Base-by-base conservation (phyloP, 92 coral and sea anemone species). In the Epizoanthus ramosus region DNA sequence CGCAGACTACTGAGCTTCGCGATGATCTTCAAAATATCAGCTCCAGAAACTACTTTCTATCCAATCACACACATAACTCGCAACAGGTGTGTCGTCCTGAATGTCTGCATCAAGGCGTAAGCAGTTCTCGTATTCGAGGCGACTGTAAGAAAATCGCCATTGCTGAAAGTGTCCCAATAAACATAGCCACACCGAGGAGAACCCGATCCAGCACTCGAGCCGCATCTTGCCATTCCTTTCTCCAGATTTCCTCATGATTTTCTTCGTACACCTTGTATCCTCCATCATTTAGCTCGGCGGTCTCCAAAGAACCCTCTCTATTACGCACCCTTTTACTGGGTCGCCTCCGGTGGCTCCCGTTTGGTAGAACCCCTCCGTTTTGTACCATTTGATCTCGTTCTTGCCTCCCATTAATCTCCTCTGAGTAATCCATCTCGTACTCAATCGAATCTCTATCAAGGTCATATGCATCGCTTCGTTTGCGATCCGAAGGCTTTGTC, bases 151-250 rank as follows among this genome's bases (percentile, higher is more conserved):
- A 93, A 8, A 93, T 93, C 31, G 91, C 90, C 94, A 90, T 88
- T 8, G 98, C 98, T 19, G 98, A 93, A 41, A 90, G 66, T 3
- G 98, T 91, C 2, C 95, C 98, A 35, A 93, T 87, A 3, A 93
- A 92, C 31, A 93, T 60, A 0, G 98, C 91, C 31, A 88, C 98
- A 53, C 88, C 91, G n/a, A 93, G 87, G 57, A 93, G 79, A 75
- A 93, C 90, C 12, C 98, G 88, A 84, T 93, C 98, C 31, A 93
- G 86, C 23, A 93, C 93, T 21, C 91, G 87, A 6, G 98, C 98
- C 19, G 98, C 94, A 53, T 93, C 98, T 63, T 93, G 94, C 98
- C 98, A 93, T 37, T 93, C 94, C 53, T 93, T 93, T 21, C 87
- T 76, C 81, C 89, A 85, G 41, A 93, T 63, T 17, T 93, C 97